Percentiles rank a stretch among this genome's conserved stretches.
Evolutionary conservation across 2,797 vertebrate genomes (phyloP).

Genomic region (Acanthopagrus latus): DNA sequence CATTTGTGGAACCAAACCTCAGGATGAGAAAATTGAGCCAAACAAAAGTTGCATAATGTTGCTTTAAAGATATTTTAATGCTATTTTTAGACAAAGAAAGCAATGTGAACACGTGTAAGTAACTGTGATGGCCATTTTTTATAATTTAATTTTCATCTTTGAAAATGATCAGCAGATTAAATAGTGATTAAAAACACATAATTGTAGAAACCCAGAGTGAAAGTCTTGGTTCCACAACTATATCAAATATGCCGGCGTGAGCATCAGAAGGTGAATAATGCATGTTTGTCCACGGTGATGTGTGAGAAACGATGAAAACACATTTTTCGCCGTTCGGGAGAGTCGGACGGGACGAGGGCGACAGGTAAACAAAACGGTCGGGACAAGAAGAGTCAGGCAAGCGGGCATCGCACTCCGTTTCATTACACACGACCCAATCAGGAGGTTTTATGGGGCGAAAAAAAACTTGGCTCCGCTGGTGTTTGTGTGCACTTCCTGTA

Average conservation of each 20-base stretch:
- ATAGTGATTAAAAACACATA: not conserved
- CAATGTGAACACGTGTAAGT: too few relatives aligned
- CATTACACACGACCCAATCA: slow-evolving; percentile 12
- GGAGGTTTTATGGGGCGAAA: slow-evolving; percentile 30
- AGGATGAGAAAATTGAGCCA: too few relatives aligned
- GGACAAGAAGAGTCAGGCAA: not conserved
- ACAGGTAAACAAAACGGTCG: slow-evolving; percentile 9
- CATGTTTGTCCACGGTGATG: not conserved
- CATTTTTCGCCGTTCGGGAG: not conserved
- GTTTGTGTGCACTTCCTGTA: slow-evolving; percentile 39
- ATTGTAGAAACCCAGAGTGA: not conserved
- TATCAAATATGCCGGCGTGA: not conserved
- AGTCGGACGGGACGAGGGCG: not conserved
- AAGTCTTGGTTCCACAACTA: not conserved
- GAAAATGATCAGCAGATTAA: too few relatives aligned
- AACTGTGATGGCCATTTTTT: too few relatives aligned
- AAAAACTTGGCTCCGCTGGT: not conserved
- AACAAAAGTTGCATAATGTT: too few relatives aligned
- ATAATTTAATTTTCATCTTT: too few relatives aligned
- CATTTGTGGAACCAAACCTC: too few relatives aligned
- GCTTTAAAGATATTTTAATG: too few relatives aligned
- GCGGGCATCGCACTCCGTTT: slow-evolving; percentile 26
- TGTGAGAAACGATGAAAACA: not conserved
- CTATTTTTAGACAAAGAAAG: too few relatives aligned
- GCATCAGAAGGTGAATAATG: not conserved